A percentile compares a stretch with the other conserved stretches of the same genome.
Conservation (phyloP, 2,113 vertebrate species). For the Pipra filicauda region DNA sequence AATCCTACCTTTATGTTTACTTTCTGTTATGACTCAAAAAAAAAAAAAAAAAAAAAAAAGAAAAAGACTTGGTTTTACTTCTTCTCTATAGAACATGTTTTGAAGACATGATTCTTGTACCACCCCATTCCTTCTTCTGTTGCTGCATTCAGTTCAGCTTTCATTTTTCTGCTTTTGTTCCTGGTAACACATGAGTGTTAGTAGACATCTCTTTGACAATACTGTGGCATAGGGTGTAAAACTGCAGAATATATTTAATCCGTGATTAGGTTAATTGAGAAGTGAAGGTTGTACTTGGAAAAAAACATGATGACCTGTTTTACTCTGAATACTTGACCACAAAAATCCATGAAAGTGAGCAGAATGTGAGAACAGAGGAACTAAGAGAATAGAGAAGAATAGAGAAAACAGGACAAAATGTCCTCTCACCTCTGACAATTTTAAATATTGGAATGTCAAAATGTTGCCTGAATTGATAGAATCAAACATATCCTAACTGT, state of each 20-base stretch:
- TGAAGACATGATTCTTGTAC: neutral
- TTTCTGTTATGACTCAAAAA: neutral
- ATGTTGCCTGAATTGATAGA: neutral
- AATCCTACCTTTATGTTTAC: neutral
- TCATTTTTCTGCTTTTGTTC: neutral
- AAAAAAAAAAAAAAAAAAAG: accelerated
- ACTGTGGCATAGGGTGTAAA: neutral
- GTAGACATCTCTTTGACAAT: neutral
- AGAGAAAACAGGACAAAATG: neutral
- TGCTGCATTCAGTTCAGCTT: neutral
- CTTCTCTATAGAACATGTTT: neutral
- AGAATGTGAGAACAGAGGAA: neutral
- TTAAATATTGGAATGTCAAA: neutral
- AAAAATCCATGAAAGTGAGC: neutral
- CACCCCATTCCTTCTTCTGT: neutral
- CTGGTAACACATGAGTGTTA: neutral
- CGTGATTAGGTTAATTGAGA: neutral
- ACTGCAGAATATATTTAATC: neutral
- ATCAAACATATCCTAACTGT: neutral
- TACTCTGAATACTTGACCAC: neutral
- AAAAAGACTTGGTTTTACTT: neutral
- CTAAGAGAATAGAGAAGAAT: neutral
- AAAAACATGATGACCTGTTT: neutral
- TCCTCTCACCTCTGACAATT: neutral
- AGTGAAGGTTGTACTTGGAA: neutral